Evolutionary conservation across 2,113 vertebrate species (phyloP), one percentile per base, ranked within the genome.

Genomic region (Acrocephalus kingi): DNA sequence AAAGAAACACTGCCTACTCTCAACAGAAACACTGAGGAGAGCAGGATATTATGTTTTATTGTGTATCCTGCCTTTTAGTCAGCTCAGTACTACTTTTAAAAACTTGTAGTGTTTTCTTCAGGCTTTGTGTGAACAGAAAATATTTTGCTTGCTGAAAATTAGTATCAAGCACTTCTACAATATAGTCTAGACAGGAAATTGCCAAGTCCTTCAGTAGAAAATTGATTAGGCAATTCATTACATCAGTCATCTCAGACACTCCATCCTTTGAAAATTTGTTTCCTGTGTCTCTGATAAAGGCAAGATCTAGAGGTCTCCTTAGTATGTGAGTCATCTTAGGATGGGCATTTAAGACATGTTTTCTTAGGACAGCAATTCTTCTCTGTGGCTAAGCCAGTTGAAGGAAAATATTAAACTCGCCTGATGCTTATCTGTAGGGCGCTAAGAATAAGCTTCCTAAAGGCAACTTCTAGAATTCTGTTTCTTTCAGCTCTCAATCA

Each of bases 161-260:
- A 97, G 90, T 96, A 96, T 94, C 92, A 96, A 96, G 82, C 45
- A 91, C 73, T 94, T 93, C 43, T 91, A 89, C 82, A 80, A 30
- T 64, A 58, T 61, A 87, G 86, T 89, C 82, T 91, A 96, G 92
- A 91, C 92, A 94, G 95, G 96, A 97, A 97, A 96, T 97, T 97
- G 89, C 94, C 86, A 71, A 75, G 92, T 96, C 89, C 79, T 94
- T 95, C 92, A 94, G 79, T 46, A 84, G 92, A 90, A 96, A 97
- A 97, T 96, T 95, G 95, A 97, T 96, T 93, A 48, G 76, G 49
- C 69, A 92, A 84, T 92, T 97, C 72, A 94, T 97, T 94, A 73
- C 91, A 97, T 95, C 84, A 85, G 78, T 96, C 96, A 93, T 94
- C 92, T 84, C 76, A 96, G 86, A 90, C 84, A 73, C 46, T 87